phyloP scores from a whole-genome alignment of 2,888 invertebrate genomes.

The Ophraella communa region DNA sequence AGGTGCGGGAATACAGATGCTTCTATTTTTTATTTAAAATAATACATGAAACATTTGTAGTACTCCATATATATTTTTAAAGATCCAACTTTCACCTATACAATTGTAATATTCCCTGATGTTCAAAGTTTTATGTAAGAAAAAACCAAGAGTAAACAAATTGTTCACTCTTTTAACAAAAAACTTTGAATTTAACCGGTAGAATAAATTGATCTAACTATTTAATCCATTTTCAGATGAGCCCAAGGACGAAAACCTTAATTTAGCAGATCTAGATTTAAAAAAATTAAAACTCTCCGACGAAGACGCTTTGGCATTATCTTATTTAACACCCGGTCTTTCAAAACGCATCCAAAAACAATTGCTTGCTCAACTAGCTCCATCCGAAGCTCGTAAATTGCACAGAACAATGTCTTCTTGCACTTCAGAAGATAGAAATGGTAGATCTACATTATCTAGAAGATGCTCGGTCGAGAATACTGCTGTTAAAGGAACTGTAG shows the following conservation, averaged over 20 bases:
- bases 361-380: conserved; percentile 72
- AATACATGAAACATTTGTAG: too few species aligned
- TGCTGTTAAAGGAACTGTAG: conserved; percentile 24
- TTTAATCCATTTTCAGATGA: conserved; percentile 51
- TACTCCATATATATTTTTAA: too few species aligned
- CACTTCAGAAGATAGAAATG: conserved; percentile 44
- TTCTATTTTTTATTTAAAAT: too few species aligned
- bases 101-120: neutral
- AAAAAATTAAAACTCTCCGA: conserved; percentile 73
- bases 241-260: conserved; percentile 56
- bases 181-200: neutral
- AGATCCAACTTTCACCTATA: neutral
- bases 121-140: neutral
- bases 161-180: neutral
- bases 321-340: conserved; percentile 73
- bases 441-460: conserved; percentile 57
- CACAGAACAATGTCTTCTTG: conserved; percentile 70
- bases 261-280: conserved; percentile 67
- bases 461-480: conserved; percentile 56
- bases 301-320: conserved; percentile 73
- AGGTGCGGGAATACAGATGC: too few species aligned
- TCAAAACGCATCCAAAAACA: conserved; percentile 76
- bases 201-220: neutral
- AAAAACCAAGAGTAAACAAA: neutral
- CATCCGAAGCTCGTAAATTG: conserved; percentile 71